These are phyloP conservation scores for Cheilinus undulatus DNA, from an alignment of 2,113 vertebrate species.

Conservation along the genomic window DNA sequence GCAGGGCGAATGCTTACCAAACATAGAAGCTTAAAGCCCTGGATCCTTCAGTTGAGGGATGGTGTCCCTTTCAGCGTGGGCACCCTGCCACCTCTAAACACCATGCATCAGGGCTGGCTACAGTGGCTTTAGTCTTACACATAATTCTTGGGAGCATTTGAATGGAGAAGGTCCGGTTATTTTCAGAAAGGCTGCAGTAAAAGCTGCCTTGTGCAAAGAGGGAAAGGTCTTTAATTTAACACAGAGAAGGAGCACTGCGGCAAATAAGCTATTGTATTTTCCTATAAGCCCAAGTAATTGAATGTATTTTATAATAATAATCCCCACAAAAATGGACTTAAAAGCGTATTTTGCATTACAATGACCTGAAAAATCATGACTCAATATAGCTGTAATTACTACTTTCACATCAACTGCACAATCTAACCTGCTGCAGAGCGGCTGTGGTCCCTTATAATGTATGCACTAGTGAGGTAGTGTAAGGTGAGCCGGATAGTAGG, in stretches of 20 bases:
- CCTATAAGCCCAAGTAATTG: too few species aligned
- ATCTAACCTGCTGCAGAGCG: not conserved
- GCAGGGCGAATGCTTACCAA: slow-evolving; percentile 47
- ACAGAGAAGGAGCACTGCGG: not conserved
- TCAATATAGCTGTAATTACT: not conserved
- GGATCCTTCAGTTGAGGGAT: slow-evolving; percentile 50
- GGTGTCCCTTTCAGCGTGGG: slow-evolving; percentile 60
- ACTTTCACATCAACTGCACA: not conserved
- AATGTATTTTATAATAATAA: not conserved
- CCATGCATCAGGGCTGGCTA: slow-evolving; percentile 22
- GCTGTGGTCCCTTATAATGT: not conserved
- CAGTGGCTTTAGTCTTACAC: slow-evolving; percentile 23
- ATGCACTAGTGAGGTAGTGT: slow-evolving; percentile 6
- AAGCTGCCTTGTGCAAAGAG: not conserved
- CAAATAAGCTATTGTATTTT: not conserved
- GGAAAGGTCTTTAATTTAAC: not conserved
- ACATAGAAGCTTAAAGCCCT: slow-evolving; percentile 59
- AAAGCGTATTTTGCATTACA: not conserved
- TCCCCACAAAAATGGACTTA: not conserved
- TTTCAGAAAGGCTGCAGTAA: not conserved
- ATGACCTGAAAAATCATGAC: not conserved
- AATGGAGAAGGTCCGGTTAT: not conserved
- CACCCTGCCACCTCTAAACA: slow-evolving; percentile 49
- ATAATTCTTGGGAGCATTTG: slow-evolving; percentile 30
- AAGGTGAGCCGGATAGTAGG: slow-evolving; percentile 25